These are phyloP conservation scores for Ametastegia equiseti DNA, from an alignment of 2,888 invertebrate genomes.

Conservation along the genomic window DNA sequence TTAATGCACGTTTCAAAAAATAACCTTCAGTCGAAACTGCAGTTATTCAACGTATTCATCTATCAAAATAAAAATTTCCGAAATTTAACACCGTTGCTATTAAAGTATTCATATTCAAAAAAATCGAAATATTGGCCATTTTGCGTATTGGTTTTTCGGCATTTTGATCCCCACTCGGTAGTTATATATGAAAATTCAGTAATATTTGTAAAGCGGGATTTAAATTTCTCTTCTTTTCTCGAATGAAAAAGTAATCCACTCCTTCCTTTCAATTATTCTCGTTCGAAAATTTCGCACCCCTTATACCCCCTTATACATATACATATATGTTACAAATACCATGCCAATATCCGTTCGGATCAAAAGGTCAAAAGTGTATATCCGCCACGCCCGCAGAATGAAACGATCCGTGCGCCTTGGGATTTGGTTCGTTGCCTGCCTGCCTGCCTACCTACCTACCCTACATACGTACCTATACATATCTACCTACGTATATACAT, in stretches of 20 bases:
- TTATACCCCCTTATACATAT: constrained; percentile 36
- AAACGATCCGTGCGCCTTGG: constrained; percentile 43
- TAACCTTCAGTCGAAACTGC: too few relatives aligned
- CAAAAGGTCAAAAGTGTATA: constrained; percentile 37
- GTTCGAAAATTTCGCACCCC: constrained; percentile 25
- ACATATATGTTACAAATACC: too few relatives aligned
- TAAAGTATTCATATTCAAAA: too few relatives aligned
- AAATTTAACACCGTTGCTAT: too few relatives aligned
- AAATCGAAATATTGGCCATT: too few relatives aligned
- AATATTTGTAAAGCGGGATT: neutral
- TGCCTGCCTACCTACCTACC: constrained; percentile 1
- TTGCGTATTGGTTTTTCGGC: too few relatives aligned
- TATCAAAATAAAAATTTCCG: too few relatives aligned
- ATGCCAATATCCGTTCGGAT: constrained; percentile 30
- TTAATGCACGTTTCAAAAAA: too few relatives aligned
- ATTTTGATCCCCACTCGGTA: too few relatives aligned
- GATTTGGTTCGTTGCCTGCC: constrained; percentile 37
- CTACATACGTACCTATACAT: neutral
- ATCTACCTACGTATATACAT: neutral
- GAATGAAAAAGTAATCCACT: neutral
- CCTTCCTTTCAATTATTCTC: neutral
- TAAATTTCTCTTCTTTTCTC: neutral
- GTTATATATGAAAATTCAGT: neutral
- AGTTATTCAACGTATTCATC: too few relatives aligned
- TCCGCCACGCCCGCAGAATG: constrained; percentile 42